These are phyloP conservation scores for Phylloscopus trochiloides DNA, from an alignment of 2,113 vertebrate genomes.

Conservation along the genomic window DNA sequence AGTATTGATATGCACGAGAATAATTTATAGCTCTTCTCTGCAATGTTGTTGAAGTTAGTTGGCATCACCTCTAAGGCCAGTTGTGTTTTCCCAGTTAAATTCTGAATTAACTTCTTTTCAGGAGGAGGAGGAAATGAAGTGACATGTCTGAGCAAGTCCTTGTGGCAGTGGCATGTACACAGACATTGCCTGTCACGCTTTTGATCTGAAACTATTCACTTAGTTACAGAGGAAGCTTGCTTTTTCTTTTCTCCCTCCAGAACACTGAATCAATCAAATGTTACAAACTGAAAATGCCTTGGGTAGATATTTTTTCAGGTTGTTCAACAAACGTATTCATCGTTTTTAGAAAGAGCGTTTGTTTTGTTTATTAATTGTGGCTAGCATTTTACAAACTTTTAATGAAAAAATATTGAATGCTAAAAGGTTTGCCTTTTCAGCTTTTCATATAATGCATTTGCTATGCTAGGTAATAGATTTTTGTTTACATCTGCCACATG, in stretches of 20 bases:
- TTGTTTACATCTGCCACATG: not conserved
- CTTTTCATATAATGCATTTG: not conserved
- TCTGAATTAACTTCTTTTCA: not conserved
- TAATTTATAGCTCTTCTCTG: not conserved
- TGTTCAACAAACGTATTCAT: not conserved
- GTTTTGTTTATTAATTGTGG: not conserved
- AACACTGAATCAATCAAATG: not conserved
- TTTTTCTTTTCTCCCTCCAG: too few species aligned
- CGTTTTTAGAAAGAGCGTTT: not conserved
- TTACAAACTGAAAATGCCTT: not conserved
- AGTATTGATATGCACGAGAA: not conserved
- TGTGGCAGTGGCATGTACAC: too few species aligned
- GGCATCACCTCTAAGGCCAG: not conserved
- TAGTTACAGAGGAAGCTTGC: not conserved
- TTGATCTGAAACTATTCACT: not conserved
- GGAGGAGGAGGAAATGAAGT: not conserved
- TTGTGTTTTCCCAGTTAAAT: not conserved
- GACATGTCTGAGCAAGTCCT: not conserved
- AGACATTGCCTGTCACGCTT: not conserved
- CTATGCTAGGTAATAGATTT: not conserved
- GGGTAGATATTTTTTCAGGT: not conserved
- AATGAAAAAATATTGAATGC: not conserved
- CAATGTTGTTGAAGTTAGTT: not conserved
- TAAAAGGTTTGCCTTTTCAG: not conserved
- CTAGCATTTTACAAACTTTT: not conserved